phyloP scores from a whole-genome alignment of 1,140 invertebrate species.

The Trichomalopsis sarcophagae region DNA sequence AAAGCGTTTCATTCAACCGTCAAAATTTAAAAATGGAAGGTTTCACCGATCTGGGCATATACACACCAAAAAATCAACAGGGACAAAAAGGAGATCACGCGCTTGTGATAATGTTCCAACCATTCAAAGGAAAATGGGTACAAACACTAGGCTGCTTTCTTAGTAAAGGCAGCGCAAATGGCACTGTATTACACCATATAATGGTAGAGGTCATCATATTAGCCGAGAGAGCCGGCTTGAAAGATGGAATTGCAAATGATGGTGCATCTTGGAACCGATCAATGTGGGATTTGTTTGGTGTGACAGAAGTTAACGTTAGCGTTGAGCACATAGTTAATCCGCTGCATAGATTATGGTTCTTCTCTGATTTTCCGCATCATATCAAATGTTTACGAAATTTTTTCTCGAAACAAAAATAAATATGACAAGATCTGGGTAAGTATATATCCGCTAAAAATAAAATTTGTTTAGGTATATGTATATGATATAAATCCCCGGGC shows the following conservation, averaged over 20 bases:
- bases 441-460: not conserved
- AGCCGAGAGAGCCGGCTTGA: slow-evolving; percentile 52
- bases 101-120: slow-evolving; percentile 61
- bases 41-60: slow-evolving; percentile 57
- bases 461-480: too few species aligned
- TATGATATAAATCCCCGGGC: too few species aligned
- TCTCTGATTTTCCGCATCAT: slow-evolving; percentile 53
- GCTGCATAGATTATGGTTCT: slow-evolving; percentile 50
- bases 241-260: slow-evolving; percentile 53
- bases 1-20: slow-evolving; percentile 48
- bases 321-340: slow-evolving; percentile 43
- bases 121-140: slow-evolving; percentile 57
- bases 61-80: slow-evolving; percentile 56
- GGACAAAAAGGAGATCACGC: slow-evolving; percentile 58
- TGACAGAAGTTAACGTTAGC: slow-evolving; percentile 34
- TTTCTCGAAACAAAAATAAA: not conserved
- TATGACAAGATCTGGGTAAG: slow-evolving; percentile 19
- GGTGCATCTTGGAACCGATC: slow-evolving; percentile 54
- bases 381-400: slow-evolving; percentile 50
- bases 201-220: slow-evolving; percentile 55
- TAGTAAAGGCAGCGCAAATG: slow-evolving; percentile 54
- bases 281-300: slow-evolving; percentile 54
- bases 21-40: slow-evolving; percentile 48
- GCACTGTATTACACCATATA: slow-evolving; percentile 56
- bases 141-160: slow-evolving; percentile 55